A percentile compares a stretch with the other conserved stretches of the same genome.
These are phyloP conservation scores for Frieseomelitta varia DNA, from an alignment of 1,140 invertebrate species.

Conservation along the genomic window DNA sequence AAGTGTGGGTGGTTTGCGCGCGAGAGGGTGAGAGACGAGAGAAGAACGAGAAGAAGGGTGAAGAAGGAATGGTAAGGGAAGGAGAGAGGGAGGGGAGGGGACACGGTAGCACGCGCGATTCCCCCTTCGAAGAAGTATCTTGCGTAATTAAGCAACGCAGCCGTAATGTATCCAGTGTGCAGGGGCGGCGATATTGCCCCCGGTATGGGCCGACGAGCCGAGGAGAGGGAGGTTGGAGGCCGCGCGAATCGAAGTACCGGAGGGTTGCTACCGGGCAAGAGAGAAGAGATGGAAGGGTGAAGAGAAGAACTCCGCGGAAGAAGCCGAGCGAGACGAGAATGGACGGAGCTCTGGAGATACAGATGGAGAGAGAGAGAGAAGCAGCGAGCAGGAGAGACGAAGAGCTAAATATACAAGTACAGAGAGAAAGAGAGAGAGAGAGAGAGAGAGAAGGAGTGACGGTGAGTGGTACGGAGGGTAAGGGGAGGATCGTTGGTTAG, in stretches of 20 bases:
- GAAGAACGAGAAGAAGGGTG: neutral
- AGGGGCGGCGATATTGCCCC: conserved; percentile 73
- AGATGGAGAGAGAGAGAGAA: neutral
- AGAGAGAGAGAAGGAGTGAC: conserved; percentile 6
- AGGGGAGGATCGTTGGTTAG: conserved; percentile 26
- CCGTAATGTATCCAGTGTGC: conserved; percentile 72
- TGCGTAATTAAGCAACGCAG: conserved; percentile 77
- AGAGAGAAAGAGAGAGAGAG: conserved; percentile 45
- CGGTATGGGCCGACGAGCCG: conserved; percentile 45
- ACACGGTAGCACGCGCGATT: conserved; percentile 33
- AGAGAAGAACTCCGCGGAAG: conserved; percentile 23
- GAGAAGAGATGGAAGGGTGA: conserved; percentile 65
- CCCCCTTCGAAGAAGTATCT: conserved; percentile 69
- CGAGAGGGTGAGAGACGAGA: too few species aligned
- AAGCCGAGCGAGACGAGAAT: conserved; percentile 18
- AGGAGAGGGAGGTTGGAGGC: conserved; percentile 26
- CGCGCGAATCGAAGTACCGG: conserved; percentile 68
- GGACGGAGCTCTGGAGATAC: neutral
- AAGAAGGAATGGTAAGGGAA: too few species aligned
- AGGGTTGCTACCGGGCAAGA: conserved; percentile 64
- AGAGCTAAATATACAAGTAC: neutral
- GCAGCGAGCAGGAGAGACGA: neutral
- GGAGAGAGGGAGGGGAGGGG: neutral
- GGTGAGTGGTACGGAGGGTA: conserved; percentile 30
- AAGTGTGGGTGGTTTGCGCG: neutral